A percentile compares a stretch with the other conserved stretches of the same genome.
Evolutionary conservation across 2,797 vertebrate genomes (phyloP).

Genomic region (Lagocephalus sceleratus): DNA sequence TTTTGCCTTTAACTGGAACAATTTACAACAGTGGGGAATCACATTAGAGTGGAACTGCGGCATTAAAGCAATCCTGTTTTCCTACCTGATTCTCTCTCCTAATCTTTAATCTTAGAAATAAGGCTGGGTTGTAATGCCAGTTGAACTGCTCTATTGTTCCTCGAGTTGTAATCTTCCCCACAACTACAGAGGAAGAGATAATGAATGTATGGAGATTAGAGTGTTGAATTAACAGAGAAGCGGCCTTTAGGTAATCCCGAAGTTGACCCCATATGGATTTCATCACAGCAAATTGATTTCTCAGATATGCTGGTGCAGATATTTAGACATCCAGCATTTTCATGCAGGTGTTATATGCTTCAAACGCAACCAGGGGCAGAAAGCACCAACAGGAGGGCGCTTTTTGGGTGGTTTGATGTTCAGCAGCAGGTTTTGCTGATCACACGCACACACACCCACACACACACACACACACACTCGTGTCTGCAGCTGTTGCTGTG

Average conservation of each 20-base stretch:
- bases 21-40: slow-evolving; percentile 19
- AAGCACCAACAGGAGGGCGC: slow-evolving; percentile 2
- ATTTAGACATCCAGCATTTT: background rate
- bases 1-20: slow-evolving; percentile 13
- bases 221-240: slow-evolving; percentile 23
- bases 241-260: slow-evolving; percentile 1
- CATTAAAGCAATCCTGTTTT: slow-evolving; percentile 19
- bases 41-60: slow-evolving; percentile 4
- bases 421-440: slow-evolving; percentile 62
- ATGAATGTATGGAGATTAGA: slow-evolving; percentile 51
- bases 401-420: slow-evolving; percentile 63
- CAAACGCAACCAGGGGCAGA: slow-evolving; percentile 11
- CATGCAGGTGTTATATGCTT: slow-evolving; percentile 17
- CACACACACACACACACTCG: too few species aligned
- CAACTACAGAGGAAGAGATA: slow-evolving; percentile 40
- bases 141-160: slow-evolving; percentile 49
- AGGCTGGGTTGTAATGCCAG: slow-evolving; percentile 34
- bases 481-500: slow-evolving; percentile 68
- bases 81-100: slow-evolving; percentile 36
- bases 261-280: background rate
- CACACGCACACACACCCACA: too few species aligned
- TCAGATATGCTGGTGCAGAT: background rate
- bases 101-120: slow-evolving; percentile 27
- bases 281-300: background rate
- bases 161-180: slow-evolving; percentile 51